These are phyloP conservation scores for Pholis gunnellus DNA, from an alignment of 2,113 vertebrate species.

Conservation along the genomic window DNA sequence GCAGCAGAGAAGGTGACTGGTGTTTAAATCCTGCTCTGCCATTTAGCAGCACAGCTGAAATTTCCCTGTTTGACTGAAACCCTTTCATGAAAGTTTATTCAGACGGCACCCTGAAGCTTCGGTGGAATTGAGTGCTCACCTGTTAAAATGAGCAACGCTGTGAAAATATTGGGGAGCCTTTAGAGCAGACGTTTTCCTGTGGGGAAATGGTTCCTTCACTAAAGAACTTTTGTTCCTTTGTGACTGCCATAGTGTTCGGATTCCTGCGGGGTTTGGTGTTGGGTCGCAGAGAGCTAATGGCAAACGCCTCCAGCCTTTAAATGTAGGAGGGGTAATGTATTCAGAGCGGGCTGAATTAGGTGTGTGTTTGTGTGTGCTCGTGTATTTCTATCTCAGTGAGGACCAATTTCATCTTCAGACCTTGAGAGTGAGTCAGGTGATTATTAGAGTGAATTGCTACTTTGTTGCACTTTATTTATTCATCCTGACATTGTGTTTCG, in stretches of 20 bases:
- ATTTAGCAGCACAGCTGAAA: conserved; percentile 4
- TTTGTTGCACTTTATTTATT: background rate
- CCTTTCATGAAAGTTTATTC: conserved; percentile 24
- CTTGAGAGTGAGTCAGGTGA: background rate
- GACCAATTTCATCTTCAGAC: conserved; percentile 1
- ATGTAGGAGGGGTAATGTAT: conserved; percentile 3
- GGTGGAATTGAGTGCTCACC: background rate
- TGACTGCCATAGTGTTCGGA: background rate
- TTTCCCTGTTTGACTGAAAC: conserved; percentile 21
- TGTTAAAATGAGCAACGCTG: background rate
- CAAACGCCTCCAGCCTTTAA: background rate
- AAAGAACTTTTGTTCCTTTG: background rate
- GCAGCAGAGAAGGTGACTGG: conserved; percentile 4
- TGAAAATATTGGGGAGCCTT: background rate
- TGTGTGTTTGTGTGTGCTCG: background rate
- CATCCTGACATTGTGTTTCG: background rate
- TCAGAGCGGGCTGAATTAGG: background rate
- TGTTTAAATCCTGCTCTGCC: background rate
- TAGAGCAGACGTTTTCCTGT: background rate
- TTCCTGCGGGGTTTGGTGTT: background rate
- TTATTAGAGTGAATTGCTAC: background rate
- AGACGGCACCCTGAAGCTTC: background rate
- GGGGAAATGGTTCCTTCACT: background rate
- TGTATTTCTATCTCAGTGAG: background rate
- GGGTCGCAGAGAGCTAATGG: conserved; percentile 15